A percentile compares a stretch with the other conserved stretches of the same genome.
Evolutionary conservation across 2,888 invertebrate genomes (phyloP).

Genomic region (Bombyx huttoni): DNA sequence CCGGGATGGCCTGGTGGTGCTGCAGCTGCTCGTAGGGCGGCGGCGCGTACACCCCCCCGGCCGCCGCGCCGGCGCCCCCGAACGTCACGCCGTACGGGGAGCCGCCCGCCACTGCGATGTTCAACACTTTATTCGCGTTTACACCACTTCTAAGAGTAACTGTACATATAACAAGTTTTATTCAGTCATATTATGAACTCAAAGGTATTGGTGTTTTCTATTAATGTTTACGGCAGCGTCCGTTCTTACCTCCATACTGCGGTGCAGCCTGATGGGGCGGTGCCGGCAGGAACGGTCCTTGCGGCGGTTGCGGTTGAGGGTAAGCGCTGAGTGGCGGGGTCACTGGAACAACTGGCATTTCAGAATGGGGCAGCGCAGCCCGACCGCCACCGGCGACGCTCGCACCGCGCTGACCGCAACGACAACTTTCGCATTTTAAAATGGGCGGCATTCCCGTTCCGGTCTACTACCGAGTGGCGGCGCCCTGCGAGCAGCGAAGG

Average conservation of each 20-base stretch:
- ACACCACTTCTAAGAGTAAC: too few relatives aligned
- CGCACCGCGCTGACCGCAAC: neutral
- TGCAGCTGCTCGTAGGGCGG: slow-evolving; percentile 82
- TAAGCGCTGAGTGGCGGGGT: slow-evolving; percentile 71
- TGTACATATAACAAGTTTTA: too few relatives aligned
- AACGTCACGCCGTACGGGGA: slow-evolving; percentile 73
- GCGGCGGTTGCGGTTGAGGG: slow-evolving; percentile 73
- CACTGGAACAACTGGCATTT: slow-evolving; percentile 54
- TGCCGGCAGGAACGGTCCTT: slow-evolving; percentile 75
- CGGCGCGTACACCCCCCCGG: slow-evolving; percentile 74
- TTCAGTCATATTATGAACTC: too few relatives aligned
- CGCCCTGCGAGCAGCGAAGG: neutral
- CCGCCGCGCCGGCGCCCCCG: slow-evolving; percentile 66
- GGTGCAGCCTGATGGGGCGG: slow-evolving; percentile 75
- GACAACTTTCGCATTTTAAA: neutral
- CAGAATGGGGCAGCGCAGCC: neutral
- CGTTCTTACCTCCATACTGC: slow-evolving; percentile 55
- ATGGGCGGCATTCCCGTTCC: too few relatives aligned
- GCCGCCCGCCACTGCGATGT: slow-evolving; percentile 68
- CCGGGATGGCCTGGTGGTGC: slow-evolving; percentile 60
- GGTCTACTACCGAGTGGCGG: too few relatives aligned
- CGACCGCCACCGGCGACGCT: slow-evolving; percentile 1
- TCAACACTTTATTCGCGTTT: too few relatives aligned
- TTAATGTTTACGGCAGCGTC: too few relatives aligned
- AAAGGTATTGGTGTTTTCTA: too few relatives aligned